Evolutionary conservation across 2,797 vertebrate genomes (phyloP).

Genomic region (Aldrovandia affinis): DNA sequence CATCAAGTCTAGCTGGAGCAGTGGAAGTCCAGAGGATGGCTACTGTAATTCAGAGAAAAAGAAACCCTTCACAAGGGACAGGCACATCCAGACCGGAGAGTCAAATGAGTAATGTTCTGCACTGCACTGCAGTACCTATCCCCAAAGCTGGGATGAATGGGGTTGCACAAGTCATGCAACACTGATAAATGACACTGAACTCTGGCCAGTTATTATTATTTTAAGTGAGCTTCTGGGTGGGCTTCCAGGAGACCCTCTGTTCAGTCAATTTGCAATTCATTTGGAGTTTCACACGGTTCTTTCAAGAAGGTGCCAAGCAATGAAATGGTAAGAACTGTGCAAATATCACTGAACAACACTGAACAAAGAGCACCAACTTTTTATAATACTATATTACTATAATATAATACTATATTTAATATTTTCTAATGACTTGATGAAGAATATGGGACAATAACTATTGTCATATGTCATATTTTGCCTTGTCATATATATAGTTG

Average conservation of each 20-base stretch:
- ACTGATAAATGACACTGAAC: conserved; percentile 13
- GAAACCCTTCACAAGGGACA: neutral
- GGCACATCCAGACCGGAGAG: neutral
- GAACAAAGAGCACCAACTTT: neutral
- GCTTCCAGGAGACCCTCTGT: neutral
- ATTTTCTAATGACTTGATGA: neutral
- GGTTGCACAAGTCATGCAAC: neutral
- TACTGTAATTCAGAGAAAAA: neutral
- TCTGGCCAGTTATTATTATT: conserved; percentile 4
- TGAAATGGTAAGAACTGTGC: neutral
- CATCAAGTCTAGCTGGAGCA: neutral
- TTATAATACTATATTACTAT: no score
- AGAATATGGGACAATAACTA: no score
- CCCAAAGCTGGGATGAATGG: neutral
- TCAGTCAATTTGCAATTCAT: neutral
- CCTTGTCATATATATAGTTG: no score
- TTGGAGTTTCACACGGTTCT: neutral
- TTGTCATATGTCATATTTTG: no score
- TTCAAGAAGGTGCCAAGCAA: neutral
- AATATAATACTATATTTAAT: no score
- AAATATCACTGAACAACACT: neutral
- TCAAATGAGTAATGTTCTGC: neutral
- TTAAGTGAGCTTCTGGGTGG: neutral
- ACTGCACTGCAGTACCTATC: neutral
- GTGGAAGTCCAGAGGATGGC: neutral